Evolutionary conservation across 2,888 invertebrate species (phyloP), one percentile per base, ranked within the genome.

Genomic region (Calliopum simillimum): DNA sequence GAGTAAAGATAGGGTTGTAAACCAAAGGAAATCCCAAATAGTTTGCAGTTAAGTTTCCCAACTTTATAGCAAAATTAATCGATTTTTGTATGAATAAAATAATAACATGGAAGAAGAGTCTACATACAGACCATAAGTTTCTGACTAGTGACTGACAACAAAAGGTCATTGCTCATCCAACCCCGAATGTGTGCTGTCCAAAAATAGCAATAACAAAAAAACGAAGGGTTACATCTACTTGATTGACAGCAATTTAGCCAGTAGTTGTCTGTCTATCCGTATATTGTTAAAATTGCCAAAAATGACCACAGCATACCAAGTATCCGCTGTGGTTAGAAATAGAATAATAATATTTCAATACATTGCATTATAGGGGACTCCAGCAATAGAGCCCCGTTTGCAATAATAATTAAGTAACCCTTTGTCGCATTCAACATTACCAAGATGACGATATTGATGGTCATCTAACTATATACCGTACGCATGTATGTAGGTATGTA

Each of bases 291-390:
- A 78, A 80, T 80, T 80, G 76, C 77, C 80, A 79, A 5, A 78
- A 80, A 78, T 80, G 81, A 80, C 80, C 80, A 79, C 75, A 79
- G 75, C 76, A 76, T 44, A 13, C 41, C 14, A 25, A 8, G 25
- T n/a, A 61, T 44, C 5, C 8, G 33, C 19, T 12, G 75, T 74
- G 76, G 76, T 75, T 76, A 78, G 76, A 53, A 23, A 19, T 16
- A 11, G 46, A 11, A 44, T 41, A 41, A 41, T 51, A 64, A 25
- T 13, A 64, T 51, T 51, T 41, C 12, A 43, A 59, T 41, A 8
- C 43, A 19, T 12, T 14, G 51, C 21, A 43, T 21, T 21, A 19
- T 14, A 44, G 8, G 33, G 33, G 33, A 33, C 4, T 1, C 2
- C 4, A 33, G 33, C 8, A 33, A 5, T 2, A 44, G 16, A 25